phyloP scores from a whole-genome alignment of 2,888 invertebrate genomes.

The Flabesymbios commensalis region DNA sequence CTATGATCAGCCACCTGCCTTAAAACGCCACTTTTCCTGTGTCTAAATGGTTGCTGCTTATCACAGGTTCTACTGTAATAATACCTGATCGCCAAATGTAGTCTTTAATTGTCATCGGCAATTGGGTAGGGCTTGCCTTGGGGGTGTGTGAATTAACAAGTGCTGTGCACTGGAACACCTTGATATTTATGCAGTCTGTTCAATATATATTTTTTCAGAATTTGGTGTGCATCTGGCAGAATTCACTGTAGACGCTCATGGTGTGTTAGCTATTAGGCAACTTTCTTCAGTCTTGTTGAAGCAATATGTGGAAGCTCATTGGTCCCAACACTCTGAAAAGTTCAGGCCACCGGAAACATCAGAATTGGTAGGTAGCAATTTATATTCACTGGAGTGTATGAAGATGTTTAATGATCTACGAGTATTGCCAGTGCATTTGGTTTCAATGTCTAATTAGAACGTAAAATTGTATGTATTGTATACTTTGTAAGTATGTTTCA shows the following conservation, averaged over 20 bases:
- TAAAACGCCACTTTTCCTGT: no score
- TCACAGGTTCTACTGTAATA: no score
- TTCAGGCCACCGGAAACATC: conserved; percentile 67
- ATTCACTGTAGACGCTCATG: conserved; percentile 69
- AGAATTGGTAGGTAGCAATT: conserved; percentile 51
- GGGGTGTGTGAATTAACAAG: neutral
- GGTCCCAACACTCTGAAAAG: conserved; percentile 68
- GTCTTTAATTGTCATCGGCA: no score
- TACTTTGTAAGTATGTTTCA: no score
- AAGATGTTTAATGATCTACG: neutral
- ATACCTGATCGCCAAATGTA: no score
- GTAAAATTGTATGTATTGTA: no score
- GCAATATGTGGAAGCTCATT: conserved; percentile 74
- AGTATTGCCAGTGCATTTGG: no score
- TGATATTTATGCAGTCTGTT: neutral
- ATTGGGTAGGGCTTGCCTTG: neutral
- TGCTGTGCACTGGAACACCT: neutral
- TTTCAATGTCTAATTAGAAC: no score
- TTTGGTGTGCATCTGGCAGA: conserved; percentile 72
- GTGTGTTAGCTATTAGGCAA: conserved; percentile 70
- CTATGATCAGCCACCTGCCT: no score
- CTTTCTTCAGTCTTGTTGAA: conserved; percentile 74
- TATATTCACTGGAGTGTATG: neutral
- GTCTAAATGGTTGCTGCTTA: no score
- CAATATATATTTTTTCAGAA: conserved; percentile 45